Evolutionary conservation across 2,113 vertebrate species (phyloP), one percentile per base, ranked within the genome.

Genomic region (Piprites chloris): DNA sequence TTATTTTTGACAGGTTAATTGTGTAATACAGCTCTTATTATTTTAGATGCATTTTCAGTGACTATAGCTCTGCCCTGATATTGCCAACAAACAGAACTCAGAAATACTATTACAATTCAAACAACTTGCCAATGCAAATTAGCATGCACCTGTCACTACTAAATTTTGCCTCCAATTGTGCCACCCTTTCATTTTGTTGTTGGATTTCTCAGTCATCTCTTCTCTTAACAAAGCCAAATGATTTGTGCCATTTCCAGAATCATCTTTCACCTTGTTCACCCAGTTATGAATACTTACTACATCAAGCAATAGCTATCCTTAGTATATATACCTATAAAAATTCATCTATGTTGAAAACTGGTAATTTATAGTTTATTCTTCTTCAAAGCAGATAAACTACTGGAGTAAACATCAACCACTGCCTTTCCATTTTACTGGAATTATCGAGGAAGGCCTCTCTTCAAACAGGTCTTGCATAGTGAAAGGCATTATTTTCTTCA

Each of bases 401-500:
- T 55, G 35, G 37, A 69, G n/a, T 74, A 82, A 87, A 83, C 26
- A 85, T 85, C 91, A 89, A 82, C 50, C 35, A 81, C 16, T 7
- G 20, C 37, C 28, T 61, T 85, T 68, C 66, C 41, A 63, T 50
- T 20, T 6, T 19, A 55, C 6, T 59, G 73, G n/a, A 94, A 87
- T 61, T 81, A 94, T 72, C 81, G 96, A 95, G 94, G 73, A 95
- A 95, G 69, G 14, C n/a, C 23, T 12, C 79, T 83, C 46, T 91
- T 91, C 81, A 68, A 91, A 91, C 41, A 39, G 30, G 53, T 5
- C n/a, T 68, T 89, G 42, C 17, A 65, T 4, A 80, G 22, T 17
- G 27, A 91, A 92, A 71, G 65, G 24, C 63, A 47, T 39, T 73
- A 74, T 75, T 72, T 94, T 85, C 93, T 94, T 75, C 41, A 56